Evolutionary conservation across 2,797 vertebrate species (phyloP).

Genomic region (Hyperoplus immaculatus): DNA sequence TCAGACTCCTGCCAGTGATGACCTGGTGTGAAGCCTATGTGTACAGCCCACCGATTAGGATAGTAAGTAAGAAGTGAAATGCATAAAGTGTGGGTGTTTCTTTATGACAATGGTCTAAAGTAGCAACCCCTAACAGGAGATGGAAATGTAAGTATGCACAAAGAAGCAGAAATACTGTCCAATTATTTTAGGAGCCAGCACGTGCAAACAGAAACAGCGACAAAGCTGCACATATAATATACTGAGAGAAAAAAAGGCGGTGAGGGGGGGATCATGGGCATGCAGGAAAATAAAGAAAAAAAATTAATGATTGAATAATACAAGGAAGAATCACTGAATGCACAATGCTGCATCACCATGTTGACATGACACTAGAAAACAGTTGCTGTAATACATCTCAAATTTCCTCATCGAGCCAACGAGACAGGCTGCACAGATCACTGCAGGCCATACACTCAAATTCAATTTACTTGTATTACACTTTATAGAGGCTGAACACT

Average conservation of each 20-base stretch:
- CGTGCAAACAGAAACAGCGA: constrained; percentile 42
- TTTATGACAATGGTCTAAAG: constrained; percentile 10
- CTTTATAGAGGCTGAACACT: constrained; percentile 25
- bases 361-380: constrained; percentile 28
- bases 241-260: constrained; percentile 9
- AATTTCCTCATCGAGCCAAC: constrained; percentile 40
- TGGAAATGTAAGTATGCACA: neutral
- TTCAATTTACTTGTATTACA: constrained; percentile 25
- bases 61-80: constrained; percentile 22
- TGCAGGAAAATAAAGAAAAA: constrained; percentile 33
- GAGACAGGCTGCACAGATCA: constrained; percentile 21
- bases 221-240: constrained; percentile 46
- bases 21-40: constrained; percentile 19
- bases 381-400: constrained; percentile 41
- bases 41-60: neutral
- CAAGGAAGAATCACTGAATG: constrained; percentile 43
- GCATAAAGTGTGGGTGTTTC: constrained; percentile 12
- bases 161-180: constrained; percentile 19
- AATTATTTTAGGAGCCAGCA: constrained; percentile 36
- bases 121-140: constrained; percentile 20
- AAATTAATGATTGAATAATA: constrained; percentile 61
- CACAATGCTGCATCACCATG: constrained; percentile 17
- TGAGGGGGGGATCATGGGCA: constrained; percentile 10
- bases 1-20: constrained; percentile 9
- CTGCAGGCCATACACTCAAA: constrained; percentile 13